Base-by-base conservation (phyloP, 2,888 invertebrate genomes). In the Psococerastis gibbosa region DNA sequence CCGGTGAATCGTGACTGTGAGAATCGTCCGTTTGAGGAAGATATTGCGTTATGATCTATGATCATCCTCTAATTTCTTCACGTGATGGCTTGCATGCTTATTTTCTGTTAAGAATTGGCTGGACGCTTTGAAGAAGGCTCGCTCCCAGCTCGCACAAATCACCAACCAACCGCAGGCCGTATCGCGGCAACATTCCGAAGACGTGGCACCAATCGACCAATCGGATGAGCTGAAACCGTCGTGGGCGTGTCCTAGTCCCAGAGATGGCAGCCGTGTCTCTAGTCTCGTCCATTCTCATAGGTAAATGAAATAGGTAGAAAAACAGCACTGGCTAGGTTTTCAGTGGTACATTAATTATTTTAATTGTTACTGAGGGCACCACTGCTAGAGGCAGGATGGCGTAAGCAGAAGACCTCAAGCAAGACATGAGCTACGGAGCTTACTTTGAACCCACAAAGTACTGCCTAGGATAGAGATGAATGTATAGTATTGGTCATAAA, bases 231-330 rank as follows among this genome's bases (percentile, higher is more conserved):
- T 60, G 32, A 60, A 60, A 43, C 52, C 54, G 49, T 58, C 60
- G 41, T 55, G 55, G 23, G 51, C 56, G 31, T 51, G 56, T 22
- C 60, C 62, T 47, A 65, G 64, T 35, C 66, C 67, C 3, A 58
- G 65, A 23, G 64, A 61, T 15, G 60, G 60, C 22, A 73, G 78
- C 50, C 69, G 77, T 52, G 71, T 76, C 23, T 75, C 77, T 49
- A 76, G 76, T 59, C 67, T 79, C 11, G 76, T 75, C 45, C 79
- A 79, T 55, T 79, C 79, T 52, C 78, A 79, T 58, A 73, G 71
- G 71, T 71, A 57, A 50, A 45, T 47, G 41, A n/a, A 41, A 5
- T 1, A 13, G 2, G 4, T n/a, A 6, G 17, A 22, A 6, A 43
- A 9, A 20, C 16, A 13, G 11, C 22, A 16, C 13, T 18, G 4